Conservation (phyloP, 2,888 invertebrate species). For the Chrysomela aeneicollis region DNA sequence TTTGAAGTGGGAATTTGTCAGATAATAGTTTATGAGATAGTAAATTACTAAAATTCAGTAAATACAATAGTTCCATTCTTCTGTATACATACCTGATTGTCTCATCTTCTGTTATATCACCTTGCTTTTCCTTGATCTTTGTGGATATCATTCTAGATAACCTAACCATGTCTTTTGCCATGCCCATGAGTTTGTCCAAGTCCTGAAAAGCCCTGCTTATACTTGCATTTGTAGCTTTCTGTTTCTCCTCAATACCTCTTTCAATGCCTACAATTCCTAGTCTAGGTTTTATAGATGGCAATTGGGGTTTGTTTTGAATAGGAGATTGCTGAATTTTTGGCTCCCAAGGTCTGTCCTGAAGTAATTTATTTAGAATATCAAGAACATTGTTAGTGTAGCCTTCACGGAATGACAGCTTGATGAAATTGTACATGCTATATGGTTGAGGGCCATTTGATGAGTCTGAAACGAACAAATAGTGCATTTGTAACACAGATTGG, state of each 20-base stretch:
- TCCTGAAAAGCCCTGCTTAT: constrained; percentile 96
- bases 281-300: constrained; percentile 71
- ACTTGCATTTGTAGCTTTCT: constrained; percentile 89
- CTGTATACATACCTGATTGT: constrained; percentile 62
- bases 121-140: constrained; percentile 93
- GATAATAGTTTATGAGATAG: too few species aligned
- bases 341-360: constrained; percentile 74
- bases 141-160: constrained; percentile 91
- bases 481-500: too few species aligned
- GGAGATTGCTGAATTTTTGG: constrained; percentile 49
- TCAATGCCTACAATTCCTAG: constrained; percentile 97
- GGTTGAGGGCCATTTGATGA: constrained; percentile 74
- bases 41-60: too few species aligned
- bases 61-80: too few species aligned
- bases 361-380: constrained; percentile 69
- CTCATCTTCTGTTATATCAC: constrained; percentile 96
- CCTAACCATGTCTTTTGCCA: constrained; percentile 97
- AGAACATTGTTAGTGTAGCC: constrained; percentile 75
- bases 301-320: constrained; percentile 43
- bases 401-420: constrained; percentile 88
- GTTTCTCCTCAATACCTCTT: constrained; percentile 87
- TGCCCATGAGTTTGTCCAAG: constrained; percentile 90
- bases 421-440: constrained; percentile 73
- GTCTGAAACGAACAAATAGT: constrained; percentile 23
- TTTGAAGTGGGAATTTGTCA: too few species aligned